These are phyloP conservation scores for Corythornis cristatus DNA, from an alignment of 2,113 vertebrate species.

Conservation along the genomic window DNA sequence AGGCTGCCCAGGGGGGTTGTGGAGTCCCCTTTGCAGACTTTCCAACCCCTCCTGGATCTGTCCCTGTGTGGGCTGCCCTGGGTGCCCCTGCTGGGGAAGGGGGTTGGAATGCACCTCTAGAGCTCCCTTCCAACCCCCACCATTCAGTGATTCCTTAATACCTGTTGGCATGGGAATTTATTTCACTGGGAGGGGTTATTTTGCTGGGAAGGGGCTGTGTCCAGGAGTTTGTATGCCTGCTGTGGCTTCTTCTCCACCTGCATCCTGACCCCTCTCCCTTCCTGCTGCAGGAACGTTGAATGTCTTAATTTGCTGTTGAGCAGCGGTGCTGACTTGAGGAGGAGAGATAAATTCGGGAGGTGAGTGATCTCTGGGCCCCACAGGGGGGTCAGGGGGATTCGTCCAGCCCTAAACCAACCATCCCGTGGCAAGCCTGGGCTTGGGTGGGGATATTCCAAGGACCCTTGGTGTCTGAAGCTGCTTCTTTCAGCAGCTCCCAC, in stretches of 20 bases:
- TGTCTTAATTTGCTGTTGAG: constrained; percentile 94
- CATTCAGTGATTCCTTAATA: too few species aligned
- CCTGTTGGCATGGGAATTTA: not conserved
- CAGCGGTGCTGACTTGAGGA: constrained; percentile 86
- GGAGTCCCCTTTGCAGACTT: too few species aligned
- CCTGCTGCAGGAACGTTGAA: constrained; percentile 85
- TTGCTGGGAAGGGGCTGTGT: not conserved
- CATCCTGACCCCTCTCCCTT: not conserved
- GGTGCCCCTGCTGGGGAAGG: not conserved
- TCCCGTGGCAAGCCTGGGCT: not conserved
- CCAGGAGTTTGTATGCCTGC: not conserved
- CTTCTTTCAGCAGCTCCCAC: not conserved
- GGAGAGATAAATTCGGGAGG: constrained; percentile 92
- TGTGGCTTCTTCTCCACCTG: not conserved
- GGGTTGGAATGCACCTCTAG: too few species aligned
- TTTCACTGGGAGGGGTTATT: too few species aligned
- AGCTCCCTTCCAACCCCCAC: too few species aligned
- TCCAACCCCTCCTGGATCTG: too few species aligned
- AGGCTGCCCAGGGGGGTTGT: too few species aligned
- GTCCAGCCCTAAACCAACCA: not conserved
- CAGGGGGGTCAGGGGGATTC: not conserved
- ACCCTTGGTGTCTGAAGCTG: not conserved
- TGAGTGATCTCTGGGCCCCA: not conserved
- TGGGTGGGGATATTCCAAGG: not conserved
- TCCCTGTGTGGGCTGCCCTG: too few species aligned